Evolutionary conservation across 2,113 vertebrate genomes (phyloP), one percentile per base, ranked within the genome.

Genomic region (Nycticorax nycticorax): DNA sequence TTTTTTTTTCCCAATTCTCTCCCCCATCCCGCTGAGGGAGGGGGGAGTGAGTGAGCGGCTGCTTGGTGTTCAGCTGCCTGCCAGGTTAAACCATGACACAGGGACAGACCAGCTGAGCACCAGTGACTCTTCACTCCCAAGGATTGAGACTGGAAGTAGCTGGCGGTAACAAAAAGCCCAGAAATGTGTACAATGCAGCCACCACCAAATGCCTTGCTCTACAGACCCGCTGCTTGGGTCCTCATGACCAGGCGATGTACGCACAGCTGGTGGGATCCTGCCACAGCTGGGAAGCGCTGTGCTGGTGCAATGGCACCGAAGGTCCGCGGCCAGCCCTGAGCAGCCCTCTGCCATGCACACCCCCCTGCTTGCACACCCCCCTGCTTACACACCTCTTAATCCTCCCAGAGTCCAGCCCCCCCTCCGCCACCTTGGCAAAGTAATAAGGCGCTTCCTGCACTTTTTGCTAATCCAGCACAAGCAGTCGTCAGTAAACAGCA

Each of bases 361-460:
- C 6, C 13, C 43, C 26, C 32, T 9, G n/a, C 26, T 68, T 3
- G 12, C 30, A 56, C 3, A 30, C 6, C 33, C n/a, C n/a, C 26
- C 32, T 9, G n/a, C 26, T 68, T 3, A 14, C 30, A 56, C 3
- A 30, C 6, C 33, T n/a, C 35, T 24, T 48, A 27, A 47, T 43
- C 3, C 35, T 79, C 57, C 30, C 35, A 0, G 1, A 24, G 14
- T 5, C 35, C 1, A 3, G 12, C 3, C 5, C 15, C 15, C 4
- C 35, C 1, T 2, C 0, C 1, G 53, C 7, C 50, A 47, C 24
- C 55, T 41, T 0, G 0, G 33, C 50, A 47, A 27, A 64, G 9
- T 22, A 89, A 18, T 2, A 48, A 73, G 43, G 47, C 78, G 14
- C 21, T 76, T 20, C 8, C 45, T 56, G 33, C 4, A 2, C 35